Base-by-base conservation (phyloP, 37 sponge, comb jelly and placozoan genomes). In the Corticium candelabrum region DNA sequence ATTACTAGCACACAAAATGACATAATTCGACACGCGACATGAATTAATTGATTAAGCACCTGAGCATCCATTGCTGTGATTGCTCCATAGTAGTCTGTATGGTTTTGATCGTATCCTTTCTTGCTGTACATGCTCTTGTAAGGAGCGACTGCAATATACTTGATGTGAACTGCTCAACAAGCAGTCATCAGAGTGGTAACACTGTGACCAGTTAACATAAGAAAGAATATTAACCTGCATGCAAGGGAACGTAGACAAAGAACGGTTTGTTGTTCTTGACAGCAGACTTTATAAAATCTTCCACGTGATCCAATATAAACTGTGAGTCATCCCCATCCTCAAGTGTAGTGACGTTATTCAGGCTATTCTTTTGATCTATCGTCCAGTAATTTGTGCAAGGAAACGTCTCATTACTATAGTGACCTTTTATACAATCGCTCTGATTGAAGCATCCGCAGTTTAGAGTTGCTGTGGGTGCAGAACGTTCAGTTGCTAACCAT, bases 21-120 rank as follows among this genome's bases (percentile, higher is more conserved):
- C 62, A 11, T 11, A 50, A 50, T 50, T 21, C 62, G 62, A 50
- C 62, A n/a, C n/a, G n/a, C 62, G 62, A 50, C 21, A 11, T 50
- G 62, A 21, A 50, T 27, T 50, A 27, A 50, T 21, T 27, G 21
- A 50, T 50, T 50, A 11, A 27, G 62, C 21, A 70, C 73, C 73
- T 70, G 73, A 70, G 73, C 81, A 34, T 87, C 88, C 78, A 87
- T 57, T 38, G 88, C 88, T 32, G 84, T 15, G 0, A 87, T 84
- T 32, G 84, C 81, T 40, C 88, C 88, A 77, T 84, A 87, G 82
- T 87, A 87, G 67, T 87, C 88, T 29, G 76, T 80, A 39, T 87
- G 57, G 38, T 79, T 34, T 4, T 38, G 39, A 5, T 7, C 5
- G 76, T 77, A 84, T 39, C 41, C 67, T 38, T 76, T 33, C n/a